Evolutionary conservation across 2,797 vertebrate species (phyloP).

Genomic region (Rhyacichthys aspro): DNA sequence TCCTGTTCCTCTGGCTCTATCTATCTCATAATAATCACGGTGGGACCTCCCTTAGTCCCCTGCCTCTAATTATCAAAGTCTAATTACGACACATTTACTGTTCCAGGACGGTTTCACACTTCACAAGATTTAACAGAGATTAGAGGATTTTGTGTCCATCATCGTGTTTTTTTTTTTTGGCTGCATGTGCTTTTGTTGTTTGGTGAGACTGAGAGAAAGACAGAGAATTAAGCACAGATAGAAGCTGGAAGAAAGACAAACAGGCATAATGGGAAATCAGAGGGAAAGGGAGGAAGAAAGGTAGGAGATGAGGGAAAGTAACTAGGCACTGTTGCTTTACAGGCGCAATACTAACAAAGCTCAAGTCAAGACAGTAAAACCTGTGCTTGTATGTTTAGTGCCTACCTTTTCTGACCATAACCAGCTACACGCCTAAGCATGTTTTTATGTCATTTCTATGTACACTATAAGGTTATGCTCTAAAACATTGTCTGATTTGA

Average conservation of each 20-base stretch:
- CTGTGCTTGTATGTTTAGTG: no score
- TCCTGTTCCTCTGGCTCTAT: slow-evolving; percentile 65
- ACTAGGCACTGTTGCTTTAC: slow-evolving; percentile 6
- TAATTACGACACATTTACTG: slow-evolving; percentile 69
- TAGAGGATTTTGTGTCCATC: slow-evolving; percentile 62
- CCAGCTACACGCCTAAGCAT: no score
- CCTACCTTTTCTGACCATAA: no score
- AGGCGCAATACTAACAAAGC: background rate
- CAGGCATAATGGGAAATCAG: slow-evolving; percentile 27
- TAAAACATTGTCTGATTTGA: no score
- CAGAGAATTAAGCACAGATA: slow-evolving; percentile 14
- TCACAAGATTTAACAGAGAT: slow-evolving; percentile 59
- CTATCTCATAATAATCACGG: slow-evolving; percentile 68
- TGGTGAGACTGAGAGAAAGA: slow-evolving; percentile 16
- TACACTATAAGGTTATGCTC: no score
- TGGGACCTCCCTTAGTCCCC: slow-evolving; percentile 61
- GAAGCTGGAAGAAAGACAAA: slow-evolving; percentile 24
- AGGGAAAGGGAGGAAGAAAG: slow-evolving; percentile 9
- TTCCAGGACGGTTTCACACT: slow-evolving; percentile 66
- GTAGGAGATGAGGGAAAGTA: background rate
- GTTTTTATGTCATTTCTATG: no score
- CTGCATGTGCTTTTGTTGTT: slow-evolving; percentile 28
- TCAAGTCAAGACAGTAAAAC: slow-evolving; percentile 3
- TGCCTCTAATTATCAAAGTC: slow-evolving; percentile 69
- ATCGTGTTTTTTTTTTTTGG: slow-evolving; percentile 38